A percentile compares a stretch with the other conserved stretches of the same genome.
phyloP scores from a whole-genome alignment of 2,113 vertebrate species.

The Cyphomyrus plagiostoma region DNA sequence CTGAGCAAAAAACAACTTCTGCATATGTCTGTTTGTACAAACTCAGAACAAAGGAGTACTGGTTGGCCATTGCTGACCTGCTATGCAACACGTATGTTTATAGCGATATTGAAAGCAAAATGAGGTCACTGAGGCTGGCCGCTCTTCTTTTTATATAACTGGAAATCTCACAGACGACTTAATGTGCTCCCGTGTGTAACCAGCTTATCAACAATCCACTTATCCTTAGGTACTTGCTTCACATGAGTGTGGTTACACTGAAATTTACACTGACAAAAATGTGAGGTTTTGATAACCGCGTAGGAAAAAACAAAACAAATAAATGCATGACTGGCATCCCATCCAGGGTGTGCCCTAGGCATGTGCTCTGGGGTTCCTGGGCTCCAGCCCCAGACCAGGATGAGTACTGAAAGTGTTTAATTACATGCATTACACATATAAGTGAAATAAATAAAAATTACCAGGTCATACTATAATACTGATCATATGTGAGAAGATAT shows the following conservation, averaged over 20 bases:
- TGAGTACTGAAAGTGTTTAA: not conserved
- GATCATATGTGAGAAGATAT: not conserved
- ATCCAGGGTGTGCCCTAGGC: not conserved
- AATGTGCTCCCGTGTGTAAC: constrained; percentile 22
- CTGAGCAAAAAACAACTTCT: not conserved
- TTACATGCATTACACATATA: not conserved
- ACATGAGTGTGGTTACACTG: not conserved
- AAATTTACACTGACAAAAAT: not conserved
- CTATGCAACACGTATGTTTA: not conserved
- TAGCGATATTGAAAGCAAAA: not conserved
- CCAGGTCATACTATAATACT: not conserved
- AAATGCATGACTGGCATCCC: not conserved
- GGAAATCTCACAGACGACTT: constrained; percentile 10
- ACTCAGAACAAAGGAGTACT: not conserved
- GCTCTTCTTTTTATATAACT: not conserved
- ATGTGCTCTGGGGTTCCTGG: not conserved
- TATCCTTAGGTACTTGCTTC: constrained; percentile 12
- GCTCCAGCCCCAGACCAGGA: not conserved
- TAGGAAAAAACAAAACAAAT: not conserved
- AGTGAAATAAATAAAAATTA: not conserved
- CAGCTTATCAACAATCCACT: constrained; percentile 31
- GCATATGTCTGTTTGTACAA: not conserved
- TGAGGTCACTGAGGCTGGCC: not conserved
- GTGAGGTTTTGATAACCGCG: not conserved
- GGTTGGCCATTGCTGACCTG: not conserved